phyloP scores from a whole-genome alignment of 2,113 vertebrate genomes.

The Willisornis vidua region DNA sequence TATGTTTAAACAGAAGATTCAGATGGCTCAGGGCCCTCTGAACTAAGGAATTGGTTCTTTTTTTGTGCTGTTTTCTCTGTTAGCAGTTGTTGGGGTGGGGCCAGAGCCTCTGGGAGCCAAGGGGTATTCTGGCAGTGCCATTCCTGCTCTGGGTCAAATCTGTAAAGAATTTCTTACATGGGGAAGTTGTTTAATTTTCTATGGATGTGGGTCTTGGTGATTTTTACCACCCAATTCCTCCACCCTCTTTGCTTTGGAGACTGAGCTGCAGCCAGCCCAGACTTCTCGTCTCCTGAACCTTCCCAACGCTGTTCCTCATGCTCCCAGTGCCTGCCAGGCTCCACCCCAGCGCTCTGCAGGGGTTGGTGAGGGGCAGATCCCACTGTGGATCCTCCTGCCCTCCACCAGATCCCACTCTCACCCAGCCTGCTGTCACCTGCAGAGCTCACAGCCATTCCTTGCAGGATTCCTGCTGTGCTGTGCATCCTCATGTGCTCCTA shows the following conservation, averaged over 20 bases:
- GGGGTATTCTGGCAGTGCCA: background rate
- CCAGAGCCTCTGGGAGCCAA: background rate
- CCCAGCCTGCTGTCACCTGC: background rate
- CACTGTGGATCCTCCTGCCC: background rate
- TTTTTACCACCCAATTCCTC: background rate
- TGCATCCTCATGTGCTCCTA: fast-evolving
- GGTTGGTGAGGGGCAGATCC: background rate
- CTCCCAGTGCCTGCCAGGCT: background rate
- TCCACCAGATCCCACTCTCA: background rate
- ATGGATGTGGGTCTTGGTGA: background rate
- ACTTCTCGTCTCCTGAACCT: conserved; percentile 19
- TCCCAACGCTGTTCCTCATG: background rate
- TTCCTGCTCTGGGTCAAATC: background rate
- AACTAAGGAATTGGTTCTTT: conserved; percentile 20
- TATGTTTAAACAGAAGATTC: conserved; percentile 45
- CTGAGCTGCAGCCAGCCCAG: background rate
- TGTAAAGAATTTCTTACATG: background rate
- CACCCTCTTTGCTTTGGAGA: background rate
- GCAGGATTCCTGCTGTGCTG: fast-evolving
- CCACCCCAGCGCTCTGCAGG: background rate
- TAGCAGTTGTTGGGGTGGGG: background rate
- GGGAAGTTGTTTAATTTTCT: conserved; percentile 38
- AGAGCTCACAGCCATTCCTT: fast-evolving
- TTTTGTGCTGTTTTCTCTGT: conserved; percentile 34
- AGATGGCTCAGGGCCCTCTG: conserved; percentile 17